Conservation (phyloP, 1,140 invertebrate genomes). For the Heliothis virescens region DNA sequence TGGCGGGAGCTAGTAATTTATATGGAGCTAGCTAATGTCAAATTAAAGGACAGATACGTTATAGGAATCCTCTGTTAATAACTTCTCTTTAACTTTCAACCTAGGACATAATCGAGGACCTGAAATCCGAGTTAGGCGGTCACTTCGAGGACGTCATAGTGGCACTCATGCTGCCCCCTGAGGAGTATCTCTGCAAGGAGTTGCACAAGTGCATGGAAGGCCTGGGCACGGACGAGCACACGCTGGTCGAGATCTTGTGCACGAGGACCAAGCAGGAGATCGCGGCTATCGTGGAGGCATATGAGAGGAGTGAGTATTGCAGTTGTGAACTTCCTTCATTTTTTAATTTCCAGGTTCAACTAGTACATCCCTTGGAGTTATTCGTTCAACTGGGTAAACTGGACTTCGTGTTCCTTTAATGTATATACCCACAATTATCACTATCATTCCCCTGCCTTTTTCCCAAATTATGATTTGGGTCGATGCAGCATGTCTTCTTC, state of each 20-base stretch:
- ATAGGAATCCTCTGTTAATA: not conserved
- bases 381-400: no score
- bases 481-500: no score
- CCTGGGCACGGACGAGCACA: slow-evolving; percentile 88
- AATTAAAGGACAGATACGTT: not conserved
- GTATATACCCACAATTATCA: no score
- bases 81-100: not conserved
- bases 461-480: no score
- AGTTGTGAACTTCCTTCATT: not conserved
- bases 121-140: slow-evolving; percentile 92
- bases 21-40: no score
- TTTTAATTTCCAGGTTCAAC: not conserved
- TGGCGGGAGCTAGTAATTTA: no score
- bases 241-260: slow-evolving; percentile 91
- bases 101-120: slow-evolving; percentile 90
- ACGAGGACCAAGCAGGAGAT: slow-evolving; percentile 90
- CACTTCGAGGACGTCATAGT: slow-evolving; percentile 93
- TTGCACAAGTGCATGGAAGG: slow-evolving; percentile 90
- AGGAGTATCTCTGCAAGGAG: slow-evolving; percentile 90
- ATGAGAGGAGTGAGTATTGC: slow-evolving; percentile 88
- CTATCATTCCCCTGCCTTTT: no score
- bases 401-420: no score
- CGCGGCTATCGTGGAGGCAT: slow-evolving; percentile 88
- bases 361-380: not conserved
- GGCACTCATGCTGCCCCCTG: slow-evolving; percentile 90